Evolutionary conservation across 2,888 invertebrate species (phyloP).

Genomic region (Ochropleura plecta): DNA sequence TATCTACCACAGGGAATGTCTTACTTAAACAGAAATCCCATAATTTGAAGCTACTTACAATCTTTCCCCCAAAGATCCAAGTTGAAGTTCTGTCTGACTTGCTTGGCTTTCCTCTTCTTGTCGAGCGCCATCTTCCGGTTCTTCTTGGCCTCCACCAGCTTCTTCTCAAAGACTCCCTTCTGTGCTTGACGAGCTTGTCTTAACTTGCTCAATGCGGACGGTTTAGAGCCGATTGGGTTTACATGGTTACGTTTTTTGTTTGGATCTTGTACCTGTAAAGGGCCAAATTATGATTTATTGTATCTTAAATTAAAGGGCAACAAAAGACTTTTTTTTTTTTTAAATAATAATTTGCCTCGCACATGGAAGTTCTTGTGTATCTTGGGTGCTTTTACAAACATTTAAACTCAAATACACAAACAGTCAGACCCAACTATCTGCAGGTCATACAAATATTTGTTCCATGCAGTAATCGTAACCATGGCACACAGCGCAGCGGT

Average conservation of each 20-base stretch:
- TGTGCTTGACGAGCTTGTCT: slow-evolving; percentile 82
- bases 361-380: too few species aligned
- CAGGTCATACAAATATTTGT: too few species aligned
- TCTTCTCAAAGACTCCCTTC: slow-evolving; percentile 89
- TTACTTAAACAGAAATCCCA: too few species aligned
- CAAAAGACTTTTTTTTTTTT: too few species aligned
- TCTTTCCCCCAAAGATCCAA: slow-evolving; percentile 93
- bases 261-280: slow-evolving; percentile 92
- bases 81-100: slow-evolving; percentile 88
- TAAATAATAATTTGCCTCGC: too few species aligned
- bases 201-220: slow-evolving; percentile 86
- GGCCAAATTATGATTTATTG: not conserved
- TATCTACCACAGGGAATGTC: too few species aligned
- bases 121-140: slow-evolving; percentile 84
- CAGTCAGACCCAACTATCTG: too few species aligned
- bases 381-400: too few species aligned
- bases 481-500: too few species aligned
- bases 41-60: slow-evolving; percentile 76
- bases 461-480: too few species aligned
- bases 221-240: slow-evolving; percentile 80
- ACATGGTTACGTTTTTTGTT: slow-evolving; percentile 90
- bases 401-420: too few species aligned
- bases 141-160: slow-evolving; percentile 85
- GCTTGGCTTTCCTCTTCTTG: slow-evolving; percentile 82
- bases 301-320: not conserved